Evolutionary conservation across 2,888 invertebrate species (phyloP).

Genomic region (Cataglyphis rosenhaueri): DNA sequence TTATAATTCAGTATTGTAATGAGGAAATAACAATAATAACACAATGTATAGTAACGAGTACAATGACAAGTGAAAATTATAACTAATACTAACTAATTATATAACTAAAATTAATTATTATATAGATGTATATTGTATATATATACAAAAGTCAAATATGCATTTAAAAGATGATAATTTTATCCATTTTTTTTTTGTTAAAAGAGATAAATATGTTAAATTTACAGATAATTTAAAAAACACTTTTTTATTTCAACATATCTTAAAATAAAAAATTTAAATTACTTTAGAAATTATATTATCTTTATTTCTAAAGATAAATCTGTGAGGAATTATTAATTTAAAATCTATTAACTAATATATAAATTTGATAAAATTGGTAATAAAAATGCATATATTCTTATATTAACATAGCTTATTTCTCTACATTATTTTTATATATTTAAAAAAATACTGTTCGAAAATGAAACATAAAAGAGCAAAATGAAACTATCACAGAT

Average conservation of each 20-base stretch:
- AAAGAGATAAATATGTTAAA: neutral
- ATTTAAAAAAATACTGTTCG: conserved; percentile 31
- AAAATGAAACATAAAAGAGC: conserved; percentile 10
- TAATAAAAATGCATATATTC: neutral
- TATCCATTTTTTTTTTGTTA: neutral
- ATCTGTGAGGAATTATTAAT: conserved; percentile 1
- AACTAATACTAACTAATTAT: no score
- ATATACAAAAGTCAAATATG: neutral
- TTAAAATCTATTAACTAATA: conserved; percentile 1
- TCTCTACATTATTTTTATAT: neutral
- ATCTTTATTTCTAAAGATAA: conserved; percentile 12
- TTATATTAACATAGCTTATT: neutral
- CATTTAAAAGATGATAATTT: neutral
- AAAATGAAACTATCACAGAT: conserved; percentile 12
- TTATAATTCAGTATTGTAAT: neutral
- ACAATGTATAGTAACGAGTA: neutral
- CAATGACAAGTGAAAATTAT: conserved; percentile 3
- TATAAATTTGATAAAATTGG: neutral
- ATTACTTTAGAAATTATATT: conserved; percentile 1
- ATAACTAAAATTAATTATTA: neutral
- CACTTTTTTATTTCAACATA: neutral
- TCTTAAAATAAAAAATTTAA: neutral
- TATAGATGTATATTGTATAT: neutral
- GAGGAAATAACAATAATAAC: neutral
- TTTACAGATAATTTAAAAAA: neutral